A percentile compares a stretch with the other conserved stretches of the same genome.
phyloP scores from a whole-genome alignment of 2,888 invertebrate species.

The Lumbricus terrestris region DNA sequence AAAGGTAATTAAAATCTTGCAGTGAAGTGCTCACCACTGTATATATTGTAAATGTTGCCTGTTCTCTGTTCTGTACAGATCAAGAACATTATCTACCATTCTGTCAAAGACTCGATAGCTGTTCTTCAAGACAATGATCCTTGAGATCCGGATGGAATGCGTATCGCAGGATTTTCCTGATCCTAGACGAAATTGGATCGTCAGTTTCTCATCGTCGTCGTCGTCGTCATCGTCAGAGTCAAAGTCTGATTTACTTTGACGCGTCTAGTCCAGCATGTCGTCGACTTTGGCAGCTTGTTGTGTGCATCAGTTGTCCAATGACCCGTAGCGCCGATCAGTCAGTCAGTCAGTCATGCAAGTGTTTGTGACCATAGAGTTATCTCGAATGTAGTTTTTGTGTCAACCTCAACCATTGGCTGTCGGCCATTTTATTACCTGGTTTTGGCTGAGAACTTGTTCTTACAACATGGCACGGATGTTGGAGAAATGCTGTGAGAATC shows the following conservation, averaged over 20 bases:
- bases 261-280: neutral
- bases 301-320: neutral
- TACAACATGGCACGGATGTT: neutral
- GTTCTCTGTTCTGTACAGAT: neutral
- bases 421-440: neutral
- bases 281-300: neutral
- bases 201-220: neutral
- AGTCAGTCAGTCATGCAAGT: neutral
- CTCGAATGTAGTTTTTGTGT: neutral
- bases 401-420: neutral
- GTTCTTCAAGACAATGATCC: slow-evolving; percentile 12
- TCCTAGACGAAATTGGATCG: neutral
- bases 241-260: neutral
- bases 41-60: neutral
- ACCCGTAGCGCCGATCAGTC: neutral
- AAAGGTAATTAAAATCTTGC: neutral
- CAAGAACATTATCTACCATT: slow-evolving; percentile 11
- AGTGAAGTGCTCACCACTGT: neutral
- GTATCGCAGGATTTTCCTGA: neutral
- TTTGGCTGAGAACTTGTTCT: neutral
- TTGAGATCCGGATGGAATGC: neutral
- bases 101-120: slow-evolving; percentile 4
- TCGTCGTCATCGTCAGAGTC: neutral
- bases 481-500: neutral
- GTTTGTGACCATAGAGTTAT: neutral